Base-by-base conservation (phyloP, 2,888 invertebrate genomes). In the Apamea sordens region DNA sequence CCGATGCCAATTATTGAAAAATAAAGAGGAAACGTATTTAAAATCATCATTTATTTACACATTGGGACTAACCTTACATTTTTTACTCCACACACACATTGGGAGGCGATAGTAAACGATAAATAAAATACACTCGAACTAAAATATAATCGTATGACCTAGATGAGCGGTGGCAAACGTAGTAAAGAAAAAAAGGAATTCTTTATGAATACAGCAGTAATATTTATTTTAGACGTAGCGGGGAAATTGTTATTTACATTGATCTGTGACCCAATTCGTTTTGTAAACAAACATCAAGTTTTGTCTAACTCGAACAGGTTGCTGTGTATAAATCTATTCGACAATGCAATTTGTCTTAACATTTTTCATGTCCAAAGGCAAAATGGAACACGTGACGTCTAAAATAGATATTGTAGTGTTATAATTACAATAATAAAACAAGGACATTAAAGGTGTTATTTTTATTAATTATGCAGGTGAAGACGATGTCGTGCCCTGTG, bases 41-140 rank as follows among this genome's bases (percentile, higher is more conserved):
- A 91, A 93, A 92, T 92, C 89, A 92, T 90, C 88, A 86, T 94
- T 94, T 94, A 94, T 94, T 94, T 94, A 94, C 94, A 94, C 86
- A 91, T 91, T 92, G 89, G 84, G 82, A 90, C 91, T 92, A 93
- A 91, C 85, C 88, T 90, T 91, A 93, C 91, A 93, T 87, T 80
- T 89, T 89, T 90, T 89, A 82, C 89, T 89, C 85, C 89, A 88
- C 81, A 83, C 86, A 85, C 86, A 85, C 76, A 87, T 85, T 74
- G 81, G 81, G 85, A 88, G 87, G 74, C 75, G 83, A 84, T 82
- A 78, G 75, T 80, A 83, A 88, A 85, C 75, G 87, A 90, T 85
- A 89, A 86, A 88, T 89, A 84, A 86, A 86, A 86, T 85, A 86
- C 84, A 88, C 82, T 90, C 85, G 32, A 84, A 85, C 89, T 86